Evolutionary conservation across 1,140 invertebrate genomes (phyloP).

Genomic region (Zaprionus lachaisei): DNA sequence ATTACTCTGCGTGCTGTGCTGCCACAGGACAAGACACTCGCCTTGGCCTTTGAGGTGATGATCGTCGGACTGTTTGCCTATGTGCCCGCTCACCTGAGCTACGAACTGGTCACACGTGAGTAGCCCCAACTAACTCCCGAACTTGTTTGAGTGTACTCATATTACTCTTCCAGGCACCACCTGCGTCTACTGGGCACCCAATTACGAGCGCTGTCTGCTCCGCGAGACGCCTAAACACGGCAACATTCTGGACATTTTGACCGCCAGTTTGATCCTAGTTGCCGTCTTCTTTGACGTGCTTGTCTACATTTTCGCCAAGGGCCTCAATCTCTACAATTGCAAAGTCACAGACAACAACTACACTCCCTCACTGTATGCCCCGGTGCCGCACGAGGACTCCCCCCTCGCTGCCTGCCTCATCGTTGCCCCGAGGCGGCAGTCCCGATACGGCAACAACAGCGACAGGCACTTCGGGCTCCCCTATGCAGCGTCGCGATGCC

Average conservation of each 20-base stretch:
- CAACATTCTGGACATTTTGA: conserved; percentile 78
- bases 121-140: not conserved
- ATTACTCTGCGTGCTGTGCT: conserved; percentile 86
- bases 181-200: conserved; percentile 81
- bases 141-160: not conserved
- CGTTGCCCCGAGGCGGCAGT: conserved; percentile 51
- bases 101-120: conserved; percentile 85
- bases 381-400: conserved; percentile 72
- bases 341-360: conserved; percentile 81
- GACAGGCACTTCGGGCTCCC: conserved; percentile 50
- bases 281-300: conserved; percentile 78
- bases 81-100: conserved; percentile 86
- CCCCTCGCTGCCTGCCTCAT: conserved; percentile 11
- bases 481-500: conserved; percentile 62
- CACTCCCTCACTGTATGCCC: conserved; percentile 73
- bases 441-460: conserved; percentile 62
- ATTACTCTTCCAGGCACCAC: conserved; percentile 65
- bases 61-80: conserved; percentile 86
- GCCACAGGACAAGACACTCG: conserved; percentile 86
- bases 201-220: conserved; percentile 71
- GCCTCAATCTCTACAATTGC: conserved; percentile 78
- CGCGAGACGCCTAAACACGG: conserved; percentile 80
- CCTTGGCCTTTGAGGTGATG: conserved; percentile 86
- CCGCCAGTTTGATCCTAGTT: conserved; percentile 70
- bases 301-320: conserved; percentile 73